Conservation (phyloP, 37 sponge, comb jelly and placozoan genomes). For the Mnemiopsis leidyi region DNA sequence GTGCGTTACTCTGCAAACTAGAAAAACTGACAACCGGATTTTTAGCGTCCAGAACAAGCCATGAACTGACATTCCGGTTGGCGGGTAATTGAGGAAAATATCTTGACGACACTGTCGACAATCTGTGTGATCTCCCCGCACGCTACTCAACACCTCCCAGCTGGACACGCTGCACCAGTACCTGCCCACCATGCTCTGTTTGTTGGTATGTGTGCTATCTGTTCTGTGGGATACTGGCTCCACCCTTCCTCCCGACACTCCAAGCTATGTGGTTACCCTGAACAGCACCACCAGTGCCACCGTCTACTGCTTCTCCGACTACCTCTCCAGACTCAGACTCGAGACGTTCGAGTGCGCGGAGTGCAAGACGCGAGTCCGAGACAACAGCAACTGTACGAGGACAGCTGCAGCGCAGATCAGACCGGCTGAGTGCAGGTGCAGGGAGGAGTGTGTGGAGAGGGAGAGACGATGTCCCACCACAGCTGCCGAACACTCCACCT, state of each 20-base stretch:
- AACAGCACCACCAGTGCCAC: neutral
- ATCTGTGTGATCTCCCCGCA: neutral
- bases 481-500: constrained; percentile 8
- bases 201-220: constrained; percentile 4
- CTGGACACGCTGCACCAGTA: neutral
- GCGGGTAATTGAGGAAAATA: neutral
- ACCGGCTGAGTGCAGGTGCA: neutral
- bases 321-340: neutral
- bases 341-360: neutral
- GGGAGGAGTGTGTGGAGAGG: neutral
- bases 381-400: neutral
- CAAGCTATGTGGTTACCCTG: constrained; percentile 16
- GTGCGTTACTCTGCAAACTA: neutral
- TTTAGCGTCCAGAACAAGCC: neutral
- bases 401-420: neutral
- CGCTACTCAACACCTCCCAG: neutral
- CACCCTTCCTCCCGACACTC: neutral
- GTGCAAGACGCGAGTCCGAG: neutral
- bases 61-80: neutral
- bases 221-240: neutral
- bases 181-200: neutral
- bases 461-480: neutral
- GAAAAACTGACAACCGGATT: neutral
- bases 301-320: constrained; percentile 52
- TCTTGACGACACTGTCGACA: neutral